Conservation (phyloP, 2,888 invertebrate species). For the Mythimna loreyi region DNA sequence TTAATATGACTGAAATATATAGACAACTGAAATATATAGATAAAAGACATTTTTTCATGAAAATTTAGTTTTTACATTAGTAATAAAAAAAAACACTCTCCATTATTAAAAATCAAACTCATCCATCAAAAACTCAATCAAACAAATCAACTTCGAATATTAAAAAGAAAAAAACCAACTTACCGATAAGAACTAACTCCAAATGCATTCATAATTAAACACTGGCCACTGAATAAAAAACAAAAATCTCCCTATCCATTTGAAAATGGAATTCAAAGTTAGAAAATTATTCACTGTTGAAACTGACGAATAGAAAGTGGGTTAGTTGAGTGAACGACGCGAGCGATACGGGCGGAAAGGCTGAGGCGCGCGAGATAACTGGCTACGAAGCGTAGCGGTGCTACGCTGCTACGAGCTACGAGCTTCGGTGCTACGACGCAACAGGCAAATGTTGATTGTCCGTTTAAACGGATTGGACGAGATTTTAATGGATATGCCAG, state of each 20-base stretch:
- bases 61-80: neutral
- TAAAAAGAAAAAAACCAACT: constrained; percentile 61
- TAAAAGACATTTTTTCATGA: neutral
- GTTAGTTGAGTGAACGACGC: constrained; percentile 71
- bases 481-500: constrained; percentile 51
- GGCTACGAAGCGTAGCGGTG: constrained; percentile 79
- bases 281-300: constrained; percentile 64
- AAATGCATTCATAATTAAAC: constrained; percentile 70
- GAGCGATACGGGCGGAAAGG: constrained; percentile 80
- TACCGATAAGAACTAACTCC: constrained; percentile 67
- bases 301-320: constrained; percentile 72
- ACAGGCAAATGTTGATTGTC: constrained; percentile 76
- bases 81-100: constrained; percentile 24
- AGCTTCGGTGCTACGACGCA: constrained; percentile 79
- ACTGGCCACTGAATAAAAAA: constrained; percentile 64
- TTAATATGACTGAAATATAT: neutral
- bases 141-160: constrained; percentile 34
- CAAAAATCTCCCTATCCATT: constrained; percentile 66
- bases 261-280: constrained; percentile 63
- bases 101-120: constrained; percentile 6
- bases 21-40: neutral
- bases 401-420: constrained; percentile 75
- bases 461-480: constrained; percentile 30
- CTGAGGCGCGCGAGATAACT: constrained; percentile 83
- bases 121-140: constrained; percentile 13